Base-by-base conservation (phyloP, 2,113 vertebrate species). In the Ibidorhyncha struthersii region DNA sequence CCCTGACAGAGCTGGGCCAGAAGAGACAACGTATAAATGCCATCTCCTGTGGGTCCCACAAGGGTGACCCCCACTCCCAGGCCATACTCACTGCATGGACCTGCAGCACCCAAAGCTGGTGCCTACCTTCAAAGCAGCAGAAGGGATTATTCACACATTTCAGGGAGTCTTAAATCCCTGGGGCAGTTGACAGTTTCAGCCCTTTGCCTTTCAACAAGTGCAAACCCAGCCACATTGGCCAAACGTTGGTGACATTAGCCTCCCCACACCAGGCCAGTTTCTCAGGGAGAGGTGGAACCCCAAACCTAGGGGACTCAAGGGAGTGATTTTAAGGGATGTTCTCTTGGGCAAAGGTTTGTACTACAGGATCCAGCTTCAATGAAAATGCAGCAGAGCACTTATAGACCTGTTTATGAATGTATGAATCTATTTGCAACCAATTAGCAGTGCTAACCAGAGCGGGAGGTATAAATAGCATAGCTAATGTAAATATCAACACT, bases 211-310 rank as follows among this genome's bases (percentile, higher is more conserved):
- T 36, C 34, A 38, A 32, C 5, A 15, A 79, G 47, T 18, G 43
- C 69, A 36, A 66, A 27, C 40, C 20, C 47, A 65, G 62, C 40
- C 40, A 45, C 14, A 5, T 15, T 45, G 63, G 63, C 63, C 63
- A 65, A 65, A 65, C 1, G 0, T 0, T 5, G 3, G 10, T 7
- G 41, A 43, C 2, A 0, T 18, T 25, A 18, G 22, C 25, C 5
- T 38, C 49, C 30, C 63, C 14, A 30, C 45, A 45, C n/a, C 15
- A 15, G 9, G 9, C 6, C 62, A 78, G 40, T 14, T 66, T 26
- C 70, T 29, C 2, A 29, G 12, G 41, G 26, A 43, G 25, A 23
- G 3, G 63, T 1, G 67, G 56, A 59, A 40, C 27, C 5, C 53
- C 30, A 73, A 86, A 38, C 6, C 8, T 4, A 40, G n/a, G 12